Evolutionary conservation across 2,797 vertebrate genomes (phyloP).

Genomic region (Eulemur albifrons): DNA sequence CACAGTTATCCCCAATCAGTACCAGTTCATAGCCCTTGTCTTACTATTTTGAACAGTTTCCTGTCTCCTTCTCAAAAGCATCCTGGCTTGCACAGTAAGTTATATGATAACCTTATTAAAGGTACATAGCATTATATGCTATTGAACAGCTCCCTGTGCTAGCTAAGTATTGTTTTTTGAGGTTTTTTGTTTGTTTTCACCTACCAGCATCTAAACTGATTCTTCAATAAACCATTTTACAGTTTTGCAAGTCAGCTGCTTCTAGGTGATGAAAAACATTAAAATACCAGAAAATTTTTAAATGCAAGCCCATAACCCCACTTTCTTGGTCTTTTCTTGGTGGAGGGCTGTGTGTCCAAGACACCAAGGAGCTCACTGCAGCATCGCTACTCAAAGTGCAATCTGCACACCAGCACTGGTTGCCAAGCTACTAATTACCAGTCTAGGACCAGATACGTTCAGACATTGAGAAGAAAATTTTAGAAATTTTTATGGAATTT

Average conservation of each 20-base stretch:
- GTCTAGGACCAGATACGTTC: neutral
- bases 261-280: neutral
- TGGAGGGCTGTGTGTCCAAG: neutral
- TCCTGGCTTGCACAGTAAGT: neutral
- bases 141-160: neutral
- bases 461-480: neutral
- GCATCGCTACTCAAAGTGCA: neutral
- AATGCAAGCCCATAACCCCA: too few relatives aligned
- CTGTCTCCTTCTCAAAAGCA: neutral
- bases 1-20: neutral
- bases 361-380: neutral
- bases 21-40: neutral
- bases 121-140: neutral
- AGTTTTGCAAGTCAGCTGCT: neutral
- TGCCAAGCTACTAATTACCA: neutral
- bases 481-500: neutral
- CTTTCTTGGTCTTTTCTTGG: neutral
- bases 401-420: neutral
- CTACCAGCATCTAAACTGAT: neutral
- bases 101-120: neutral
- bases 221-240: neutral
- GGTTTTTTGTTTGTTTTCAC: neutral
- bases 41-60: neutral
- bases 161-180: neutral
- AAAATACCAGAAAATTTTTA: neutral